Evolutionary conservation across 2,113 vertebrate genomes (phyloP).

Genomic region (Rana temporaria): DNA sequence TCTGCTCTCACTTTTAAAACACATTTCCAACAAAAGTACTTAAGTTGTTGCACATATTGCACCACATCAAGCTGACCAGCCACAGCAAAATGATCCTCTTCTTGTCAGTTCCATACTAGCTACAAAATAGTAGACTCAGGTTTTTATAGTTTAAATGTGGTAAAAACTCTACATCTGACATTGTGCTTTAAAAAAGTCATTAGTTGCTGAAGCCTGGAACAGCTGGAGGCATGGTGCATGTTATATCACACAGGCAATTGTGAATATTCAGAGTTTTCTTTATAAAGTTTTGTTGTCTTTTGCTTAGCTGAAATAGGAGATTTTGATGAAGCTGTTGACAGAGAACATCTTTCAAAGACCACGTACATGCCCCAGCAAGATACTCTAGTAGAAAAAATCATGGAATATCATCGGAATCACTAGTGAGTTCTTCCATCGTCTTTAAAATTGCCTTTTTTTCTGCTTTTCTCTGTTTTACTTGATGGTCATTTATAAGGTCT

Average conservation of each 20-base stretch:
- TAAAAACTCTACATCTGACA: too few relatives aligned
- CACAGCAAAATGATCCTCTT: too few relatives aligned
- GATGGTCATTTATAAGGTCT: neutral
- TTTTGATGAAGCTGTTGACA: constrained; percentile 91
- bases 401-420: constrained; percentile 93
- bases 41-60: too few relatives aligned
- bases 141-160: too few relatives aligned
- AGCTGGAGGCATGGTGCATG: neutral
- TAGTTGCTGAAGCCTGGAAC: too few relatives aligned
- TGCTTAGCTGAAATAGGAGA: constrained; percentile 94
- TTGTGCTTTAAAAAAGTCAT: too few relatives aligned
- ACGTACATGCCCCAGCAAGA: constrained; percentile 97
- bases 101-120: too few relatives aligned
- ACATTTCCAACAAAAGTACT: too few relatives aligned
- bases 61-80: too few relatives aligned
- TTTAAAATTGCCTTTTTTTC: neutral
- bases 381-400: constrained; percentile 91
- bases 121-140: too few relatives aligned
- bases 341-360: constrained; percentile 93
- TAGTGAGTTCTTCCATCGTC: constrained; percentile 78
- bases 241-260: neutral
- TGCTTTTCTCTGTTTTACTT: neutral
- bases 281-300: constrained; percentile 45
- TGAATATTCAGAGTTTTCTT: neutral
- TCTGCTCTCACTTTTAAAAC: too few relatives aligned